Evolutionary conservation across 2,797 vertebrate genomes (phyloP), one percentile per base, ranked within the genome.

Genomic region (Neoniphon sammara): DNA sequence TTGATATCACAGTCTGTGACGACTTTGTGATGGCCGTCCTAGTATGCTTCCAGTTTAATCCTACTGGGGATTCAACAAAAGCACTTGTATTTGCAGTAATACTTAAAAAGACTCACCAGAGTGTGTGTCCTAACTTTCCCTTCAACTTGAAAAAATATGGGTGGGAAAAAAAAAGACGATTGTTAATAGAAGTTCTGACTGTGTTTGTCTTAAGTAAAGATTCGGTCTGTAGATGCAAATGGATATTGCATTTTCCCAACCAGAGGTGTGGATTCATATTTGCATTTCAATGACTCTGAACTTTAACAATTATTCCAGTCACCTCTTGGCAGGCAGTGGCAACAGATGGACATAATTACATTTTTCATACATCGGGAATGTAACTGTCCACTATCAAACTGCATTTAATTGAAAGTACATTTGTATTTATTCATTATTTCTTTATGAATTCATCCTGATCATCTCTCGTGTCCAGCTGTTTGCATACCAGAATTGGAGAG

Each of bases 291-390:
- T 73, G 70, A 44, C 57, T 77, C 34, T 44, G 50, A 69, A 79
- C 73, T 53, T 73, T 58, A 67, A 77, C 36, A 64, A 64, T 52
- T 62, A 75, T 66, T 79, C 52, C 64, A 65, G 68, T 82, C 62
- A 74, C 20, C 23, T 55, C 53, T 52, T 80, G 73, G 80, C 78
- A 73, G 25, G 60, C 64, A 68, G 34, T 44, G 49, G 60, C 75
- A 86, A 62, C 63, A 47, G 46, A 76, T 78, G 55, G 60, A 77
- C 62, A 70, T 69, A 74, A 84, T 86, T 83, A 77, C 1, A 80
- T 83, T 79, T 84, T 77, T 78, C 81, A 90, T 86, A 83, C 77
- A 87, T 89, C 88, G 65, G 39, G 85, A 88, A 86, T 87, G 66
- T 78, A 86, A 82, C 68, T 63, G 69, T 68, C 84, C 79, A 87